Conservation (phyloP, 2,797 vertebrate genomes). For the Chelonia mydas region DNA sequence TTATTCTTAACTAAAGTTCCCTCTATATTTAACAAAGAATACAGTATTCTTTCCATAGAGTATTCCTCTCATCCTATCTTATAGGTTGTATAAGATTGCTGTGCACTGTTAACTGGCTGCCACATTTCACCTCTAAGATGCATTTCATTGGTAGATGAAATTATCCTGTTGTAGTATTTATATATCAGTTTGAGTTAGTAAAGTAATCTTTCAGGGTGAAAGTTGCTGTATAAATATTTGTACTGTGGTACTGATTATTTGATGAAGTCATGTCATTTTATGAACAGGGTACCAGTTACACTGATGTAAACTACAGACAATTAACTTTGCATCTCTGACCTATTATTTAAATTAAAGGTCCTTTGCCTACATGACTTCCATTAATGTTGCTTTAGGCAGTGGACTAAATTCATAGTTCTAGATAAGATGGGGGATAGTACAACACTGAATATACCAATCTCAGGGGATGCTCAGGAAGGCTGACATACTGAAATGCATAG, state of each 20-base stretch:
- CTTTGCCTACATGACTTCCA: constrained; percentile 49
- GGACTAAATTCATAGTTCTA: constrained; percentile 49
- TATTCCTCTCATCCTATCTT: neutral
- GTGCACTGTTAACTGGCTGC: neutral
- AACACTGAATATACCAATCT: constrained; percentile 24
- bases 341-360: constrained; percentile 50
- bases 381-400: constrained; percentile 56
- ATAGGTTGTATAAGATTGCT: neutral
- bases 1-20: neutral
- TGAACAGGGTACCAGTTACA: constrained; percentile 52
- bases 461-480: constrained; percentile 8
- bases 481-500: neutral
- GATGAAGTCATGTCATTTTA: neutral
- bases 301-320: constrained; percentile 47
- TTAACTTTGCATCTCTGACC: constrained; percentile 67
- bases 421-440: constrained; percentile 45
- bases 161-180: neutral
- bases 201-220: constrained; percentile 30
- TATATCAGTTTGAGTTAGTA: constrained; percentile 10
- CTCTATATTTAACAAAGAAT: constrained; percentile 20
- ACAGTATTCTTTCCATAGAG: neutral
- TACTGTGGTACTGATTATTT: constrained; percentile 13
- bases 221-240: neutral
- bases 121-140: neutral
- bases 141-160: constrained; percentile 31